Base-by-base conservation (phyloP, 2,113 vertebrate species). In the Gymnobelideus leadbeateri region DNA sequence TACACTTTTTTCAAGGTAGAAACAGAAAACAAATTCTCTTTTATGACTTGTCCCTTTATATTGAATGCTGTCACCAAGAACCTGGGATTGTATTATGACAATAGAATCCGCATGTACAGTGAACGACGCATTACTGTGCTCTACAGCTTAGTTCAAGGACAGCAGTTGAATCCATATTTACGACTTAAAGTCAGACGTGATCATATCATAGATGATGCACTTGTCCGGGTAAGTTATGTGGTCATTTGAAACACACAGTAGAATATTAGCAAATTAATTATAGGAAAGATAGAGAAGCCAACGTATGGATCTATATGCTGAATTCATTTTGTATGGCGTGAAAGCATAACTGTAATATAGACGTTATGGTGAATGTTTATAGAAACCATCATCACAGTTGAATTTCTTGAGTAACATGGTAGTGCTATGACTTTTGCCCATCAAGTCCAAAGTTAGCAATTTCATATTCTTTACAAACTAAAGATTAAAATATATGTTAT, bases 1-100 rank as follows among this genome's bases (percentile, higher is more conserved):
- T 99, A 99, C 97, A 99, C 99, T 93, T 99, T 99, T 98, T 99
- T 99, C 98, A 99, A 99, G 97, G 99, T 99, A 97, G 99, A 99
- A 95, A 99, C 99, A 0, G 99, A 99, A 98, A 99, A 99, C 92
- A 99, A 99, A 98, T 99, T 99, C 98, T 99, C 99, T 93, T 99
- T 99, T 98, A 99, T 99, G 99, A 99, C 98, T 90, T 99, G 99
- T 97, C 99, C 99, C 91, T 99, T 99, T 98, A 99, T 99, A 97
- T 98, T 99, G 97, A 99, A 99, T 92, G 99, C 99, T 93, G 99
- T 99, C 98, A 99, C 99, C 95, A 99, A 99, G 99, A 99, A 99
- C 98, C 98, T 99, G 97, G 99, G 99, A 89, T 98, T 99, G 96
- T 99, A 99, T 97, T 99, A 99, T 2, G 99, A 99, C 99, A 99